Evolutionary conservation across 2,113 vertebrate species (phyloP).

Genomic region (Rhadina sibilatrix): DNA sequence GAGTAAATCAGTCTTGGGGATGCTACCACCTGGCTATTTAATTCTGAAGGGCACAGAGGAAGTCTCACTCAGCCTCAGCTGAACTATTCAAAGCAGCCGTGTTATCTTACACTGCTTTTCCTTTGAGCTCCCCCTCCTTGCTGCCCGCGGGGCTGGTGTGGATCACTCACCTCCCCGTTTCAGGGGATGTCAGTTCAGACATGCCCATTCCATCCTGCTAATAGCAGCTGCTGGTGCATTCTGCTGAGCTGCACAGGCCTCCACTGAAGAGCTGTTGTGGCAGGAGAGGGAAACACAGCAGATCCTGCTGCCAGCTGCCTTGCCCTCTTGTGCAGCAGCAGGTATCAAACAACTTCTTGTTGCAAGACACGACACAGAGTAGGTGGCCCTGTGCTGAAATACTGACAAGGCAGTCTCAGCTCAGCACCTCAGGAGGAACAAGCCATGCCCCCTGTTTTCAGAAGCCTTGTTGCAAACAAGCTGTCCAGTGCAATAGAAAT

Average conservation of each 20-base stretch:
- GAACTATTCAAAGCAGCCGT: background rate
- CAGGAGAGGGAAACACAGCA: background rate
- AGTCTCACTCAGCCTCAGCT: background rate
- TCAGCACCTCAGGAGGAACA: background rate
- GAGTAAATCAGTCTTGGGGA: background rate
- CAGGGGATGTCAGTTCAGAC: background rate
- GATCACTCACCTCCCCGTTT: background rate
- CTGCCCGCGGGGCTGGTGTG: background rate
- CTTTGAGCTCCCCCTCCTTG: background rate
- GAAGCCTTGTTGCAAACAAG: background rate
- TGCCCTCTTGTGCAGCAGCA: fast-evolving
- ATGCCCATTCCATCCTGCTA: background rate
- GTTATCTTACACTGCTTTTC: background rate
- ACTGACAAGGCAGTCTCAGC: background rate
- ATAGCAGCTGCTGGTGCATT: background rate
- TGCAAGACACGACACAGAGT: fast-evolving
- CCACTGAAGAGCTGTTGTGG: background rate
- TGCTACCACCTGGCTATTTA: background rate
- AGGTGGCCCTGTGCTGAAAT: background rate
- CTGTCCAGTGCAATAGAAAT: background rate
- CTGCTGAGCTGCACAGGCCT: background rate
- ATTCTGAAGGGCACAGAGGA: background rate
- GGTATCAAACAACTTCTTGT: background rate
- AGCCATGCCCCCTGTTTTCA: background rate
- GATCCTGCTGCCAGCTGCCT: background rate